Evolutionary conservation across 1,140 invertebrate genomes (phyloP), one percentile per base, ranked within the genome.

Genomic region (Drosophila subpulchrella): DNA sequence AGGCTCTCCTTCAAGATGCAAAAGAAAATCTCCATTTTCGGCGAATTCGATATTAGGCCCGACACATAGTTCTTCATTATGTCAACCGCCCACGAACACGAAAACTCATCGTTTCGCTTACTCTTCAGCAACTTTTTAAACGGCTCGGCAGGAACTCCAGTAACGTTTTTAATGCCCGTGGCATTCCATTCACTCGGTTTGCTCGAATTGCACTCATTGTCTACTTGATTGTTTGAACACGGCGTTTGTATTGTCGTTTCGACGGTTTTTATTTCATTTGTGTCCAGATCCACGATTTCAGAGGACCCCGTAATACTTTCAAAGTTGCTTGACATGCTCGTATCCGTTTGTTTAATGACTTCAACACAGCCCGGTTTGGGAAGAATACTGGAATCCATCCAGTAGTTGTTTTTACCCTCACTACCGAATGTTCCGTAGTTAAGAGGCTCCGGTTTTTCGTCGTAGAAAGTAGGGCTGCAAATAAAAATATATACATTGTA

Each of bases 11-110:
- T 96, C 7, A 99, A 94, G 50, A 99, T 97, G 60, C 96, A 96
- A 91, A 99, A 98, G 73, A 99, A 96, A 27, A 99, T 94, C 67
- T 97, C 95, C 95, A 99, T 98, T 93, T 99, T 99, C 2, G 97
- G 96, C 5, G 98, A 98, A 89, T 98, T 98, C 84, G 98, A 97
- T 70, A 99, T 95, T n/a, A 96, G 93, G 32, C 97, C 98, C 8
- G 97, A 95, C 57, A 96, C 93, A 92, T 99, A 99, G 73, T 96
- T 95, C 92, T 97, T 97, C 91, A 99, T 94, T 15, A 98, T 90
- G 59, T 97, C 96, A 5, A 96, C 94, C 0, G 98, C 97, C 96
- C 96, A 97, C 82, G 97, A 96, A 80, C 97, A 97, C 6, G 96
- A 96, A 84, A 97, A 96, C 75, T 96, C 96, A 88, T 96, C 95